phyloP scores from a whole-genome alignment of 2,113 vertebrate species.

The Helogale parvula region DNA sequence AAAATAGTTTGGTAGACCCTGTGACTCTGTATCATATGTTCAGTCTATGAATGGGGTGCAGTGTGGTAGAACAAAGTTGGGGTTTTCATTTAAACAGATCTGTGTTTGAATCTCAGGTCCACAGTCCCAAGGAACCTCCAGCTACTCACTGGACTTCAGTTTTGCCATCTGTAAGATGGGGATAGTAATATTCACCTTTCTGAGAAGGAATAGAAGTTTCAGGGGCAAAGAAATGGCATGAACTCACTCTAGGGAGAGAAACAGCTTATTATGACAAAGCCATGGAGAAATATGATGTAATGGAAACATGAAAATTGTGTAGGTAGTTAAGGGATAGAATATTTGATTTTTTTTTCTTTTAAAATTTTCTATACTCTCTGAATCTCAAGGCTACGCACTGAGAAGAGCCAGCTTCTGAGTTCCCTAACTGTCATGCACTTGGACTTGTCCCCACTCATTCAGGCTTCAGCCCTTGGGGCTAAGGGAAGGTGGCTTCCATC shows the following conservation, averaged over 20 bases:
- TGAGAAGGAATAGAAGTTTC: background rate
- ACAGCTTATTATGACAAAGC: background rate
- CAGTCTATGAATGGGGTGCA: background rate
- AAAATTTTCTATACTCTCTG: background rate
- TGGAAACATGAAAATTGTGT: background rate
- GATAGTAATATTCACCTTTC: background rate
- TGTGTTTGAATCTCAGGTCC: background rate
- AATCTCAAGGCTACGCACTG: background rate
- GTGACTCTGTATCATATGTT: background rate
- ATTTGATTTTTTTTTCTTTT: background rate
- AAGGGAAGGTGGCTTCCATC: background rate
- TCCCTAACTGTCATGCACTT: background rate
- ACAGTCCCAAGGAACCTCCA: background rate
- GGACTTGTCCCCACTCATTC: background rate
- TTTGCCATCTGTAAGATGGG: background rate
- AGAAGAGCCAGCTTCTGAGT: background rate
- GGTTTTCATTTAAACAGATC: background rate
- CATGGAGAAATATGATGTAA: rapidly evolving
- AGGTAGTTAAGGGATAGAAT: background rate
- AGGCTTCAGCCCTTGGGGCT: background rate
- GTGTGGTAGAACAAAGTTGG: background rate
- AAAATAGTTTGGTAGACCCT: background rate
- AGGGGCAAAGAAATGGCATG: background rate
- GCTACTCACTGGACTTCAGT: background rate
- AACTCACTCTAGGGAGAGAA: background rate